A percentile compares a stretch with the other conserved stretches of the same genome.
Conservation (phyloP, 2,888 invertebrate species). For the Limnephilus lunatus region DNA sequence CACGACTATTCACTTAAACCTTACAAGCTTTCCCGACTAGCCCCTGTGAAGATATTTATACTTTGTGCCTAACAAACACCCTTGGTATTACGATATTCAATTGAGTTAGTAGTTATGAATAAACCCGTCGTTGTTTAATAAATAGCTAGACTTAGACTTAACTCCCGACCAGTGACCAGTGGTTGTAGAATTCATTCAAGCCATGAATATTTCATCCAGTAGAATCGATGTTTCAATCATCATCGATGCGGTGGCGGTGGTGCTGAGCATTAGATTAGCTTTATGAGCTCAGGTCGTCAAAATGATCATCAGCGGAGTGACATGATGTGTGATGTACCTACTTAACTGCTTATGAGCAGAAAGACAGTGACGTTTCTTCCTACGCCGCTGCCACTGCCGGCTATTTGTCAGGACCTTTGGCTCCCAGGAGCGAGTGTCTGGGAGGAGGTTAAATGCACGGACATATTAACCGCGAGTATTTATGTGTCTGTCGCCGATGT, state of each 20-base stretch:
- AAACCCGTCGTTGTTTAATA: neutral
- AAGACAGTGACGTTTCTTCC: neutral
- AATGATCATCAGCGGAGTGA: slow-evolving; percentile 10
- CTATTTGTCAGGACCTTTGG: slow-evolving; percentile 3
- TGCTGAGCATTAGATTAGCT: neutral
- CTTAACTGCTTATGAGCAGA: neutral
- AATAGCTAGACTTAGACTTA: neutral
- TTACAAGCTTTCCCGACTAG: too few species aligned
- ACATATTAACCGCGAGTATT: slow-evolving; percentile 6
- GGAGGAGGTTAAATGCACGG: slow-evolving; percentile 17
- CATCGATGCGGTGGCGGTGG: slow-evolving; percentile 7
- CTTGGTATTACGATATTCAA: too few species aligned
- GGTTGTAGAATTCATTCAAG: neutral
- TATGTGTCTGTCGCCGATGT: slow-evolving; percentile 34
- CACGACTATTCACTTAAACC: too few species aligned
- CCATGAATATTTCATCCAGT: neutral
- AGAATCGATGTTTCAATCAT: neutral
- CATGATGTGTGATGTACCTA: neutral
- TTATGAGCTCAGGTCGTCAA: neutral
- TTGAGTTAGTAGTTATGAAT: neutral
- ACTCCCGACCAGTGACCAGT: neutral
- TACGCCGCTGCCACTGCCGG: neutral
- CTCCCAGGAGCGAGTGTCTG: neutral
- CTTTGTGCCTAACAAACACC: neutral
- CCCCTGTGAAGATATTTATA: neutral